Evolutionary conservation across 2,888 invertebrate genomes (phyloP).

Genomic region (Pediacus dermestoides): DNA sequence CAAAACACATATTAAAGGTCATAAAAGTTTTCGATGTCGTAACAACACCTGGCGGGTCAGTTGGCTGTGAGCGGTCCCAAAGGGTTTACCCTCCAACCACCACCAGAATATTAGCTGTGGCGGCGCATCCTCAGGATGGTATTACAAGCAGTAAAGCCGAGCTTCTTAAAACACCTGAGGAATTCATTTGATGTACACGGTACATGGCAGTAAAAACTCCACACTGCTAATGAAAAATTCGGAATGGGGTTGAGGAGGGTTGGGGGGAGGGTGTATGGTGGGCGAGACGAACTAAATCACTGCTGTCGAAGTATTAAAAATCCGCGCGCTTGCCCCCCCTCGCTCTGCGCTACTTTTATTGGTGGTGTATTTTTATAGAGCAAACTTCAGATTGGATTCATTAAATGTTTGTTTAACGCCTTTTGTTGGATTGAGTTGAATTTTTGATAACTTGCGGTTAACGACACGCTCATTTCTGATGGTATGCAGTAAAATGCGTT

Average conservation of each 20-base stretch:
- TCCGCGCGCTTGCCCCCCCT: no score
- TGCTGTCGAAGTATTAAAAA: constrained; percentile 33
- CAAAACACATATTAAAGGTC: no score
- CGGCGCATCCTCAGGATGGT: no score
- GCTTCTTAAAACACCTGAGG: constrained; percentile 37
- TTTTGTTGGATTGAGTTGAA: constrained; percentile 43
- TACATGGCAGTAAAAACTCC: constrained; percentile 34
- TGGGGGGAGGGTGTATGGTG: neutral
- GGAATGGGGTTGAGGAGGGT: constrained; percentile 20
- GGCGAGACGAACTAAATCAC: neutral
- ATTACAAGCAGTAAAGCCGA: constrained; percentile 26
- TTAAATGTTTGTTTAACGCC: constrained; percentile 41
- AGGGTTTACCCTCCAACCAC: no score
- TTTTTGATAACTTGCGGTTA: constrained; percentile 38
- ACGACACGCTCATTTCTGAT: no score
- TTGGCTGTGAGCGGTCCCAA: no score
- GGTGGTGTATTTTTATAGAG: constrained; percentile 31
- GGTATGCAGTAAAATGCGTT: no score
- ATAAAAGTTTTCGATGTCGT: no score
- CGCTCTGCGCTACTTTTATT: constrained; percentile 34
- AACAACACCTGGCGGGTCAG: no score
- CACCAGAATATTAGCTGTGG: no score
- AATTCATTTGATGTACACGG: constrained; percentile 33
- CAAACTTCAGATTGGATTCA: constrained; percentile 39
- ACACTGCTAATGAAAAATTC: constrained; percentile 42